These are phyloP conservation scores for Cervus canadensis DNA, from an alignment of 2,113 vertebrate genomes.

Conservation along the genomic window DNA sequence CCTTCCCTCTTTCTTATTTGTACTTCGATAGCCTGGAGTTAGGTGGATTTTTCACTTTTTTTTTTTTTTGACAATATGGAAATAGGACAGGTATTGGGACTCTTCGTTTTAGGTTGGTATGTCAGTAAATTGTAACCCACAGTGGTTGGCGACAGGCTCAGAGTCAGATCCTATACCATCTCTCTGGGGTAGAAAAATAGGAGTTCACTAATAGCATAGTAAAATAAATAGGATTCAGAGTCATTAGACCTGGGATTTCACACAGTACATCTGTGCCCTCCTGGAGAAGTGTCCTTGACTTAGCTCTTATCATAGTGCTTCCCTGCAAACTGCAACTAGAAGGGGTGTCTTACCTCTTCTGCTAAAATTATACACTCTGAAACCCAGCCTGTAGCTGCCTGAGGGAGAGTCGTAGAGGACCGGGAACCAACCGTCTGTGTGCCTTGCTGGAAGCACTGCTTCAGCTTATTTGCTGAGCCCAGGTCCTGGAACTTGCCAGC, in stretches of 20 bases:
- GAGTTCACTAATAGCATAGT: not conserved
- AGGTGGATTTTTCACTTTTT: not conserved
- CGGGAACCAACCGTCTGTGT: not conserved
- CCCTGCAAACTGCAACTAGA: not conserved
- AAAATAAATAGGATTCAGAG: not conserved
- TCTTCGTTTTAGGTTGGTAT: not conserved
- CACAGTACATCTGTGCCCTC: not conserved
- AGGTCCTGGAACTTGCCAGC: not conserved
- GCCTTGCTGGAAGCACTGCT: not conserved
- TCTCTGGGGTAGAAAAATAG: not conserved
- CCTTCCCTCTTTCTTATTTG: not conserved
- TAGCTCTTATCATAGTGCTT: not conserved
- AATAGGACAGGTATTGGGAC: not conserved
- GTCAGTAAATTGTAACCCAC: not conserved
- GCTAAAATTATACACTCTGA: slow-evolving; percentile 3
- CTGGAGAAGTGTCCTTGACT: not conserved
- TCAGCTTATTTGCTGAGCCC: not conserved
- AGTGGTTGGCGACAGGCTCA: not conserved
- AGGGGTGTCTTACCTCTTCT: not conserved
- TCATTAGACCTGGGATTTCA: not conserved
- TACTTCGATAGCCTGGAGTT: not conserved
- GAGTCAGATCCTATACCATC: not conserved
- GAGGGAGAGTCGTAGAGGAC: not conserved
- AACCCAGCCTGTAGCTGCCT: not conserved
- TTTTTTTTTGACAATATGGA: not conserved